Conservation (phyloP, 1,140 invertebrate genomes). For the Patella vulgata region DNA sequence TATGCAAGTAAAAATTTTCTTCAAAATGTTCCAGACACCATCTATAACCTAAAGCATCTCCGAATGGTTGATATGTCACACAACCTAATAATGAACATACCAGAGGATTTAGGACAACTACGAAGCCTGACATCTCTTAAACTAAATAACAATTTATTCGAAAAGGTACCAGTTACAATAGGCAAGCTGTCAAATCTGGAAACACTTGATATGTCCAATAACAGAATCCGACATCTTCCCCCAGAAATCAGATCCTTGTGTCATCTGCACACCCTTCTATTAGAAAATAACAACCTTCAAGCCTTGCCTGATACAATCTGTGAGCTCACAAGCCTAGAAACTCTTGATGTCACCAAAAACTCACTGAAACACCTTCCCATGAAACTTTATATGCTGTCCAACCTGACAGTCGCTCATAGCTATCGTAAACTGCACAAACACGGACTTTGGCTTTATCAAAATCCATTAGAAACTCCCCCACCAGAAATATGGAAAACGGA, state of each 20-base stretch:
- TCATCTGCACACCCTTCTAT: constrained; percentile 44
- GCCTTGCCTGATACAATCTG: constrained; percentile 58
- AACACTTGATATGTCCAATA: constrained; percentile 51
- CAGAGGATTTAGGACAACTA: constrained; percentile 55
- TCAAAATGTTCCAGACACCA: constrained; percentile 48
- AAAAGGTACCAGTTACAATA: constrained; percentile 51
- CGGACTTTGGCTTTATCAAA: constrained; percentile 65
- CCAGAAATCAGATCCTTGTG: constrained; percentile 50
- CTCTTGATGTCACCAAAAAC: constrained; percentile 62
- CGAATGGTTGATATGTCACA: constrained; percentile 59
- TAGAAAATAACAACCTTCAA: constrained; percentile 56
- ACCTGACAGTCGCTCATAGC: constrained; percentile 55
- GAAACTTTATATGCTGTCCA: constrained; percentile 52
- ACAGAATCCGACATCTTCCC: constrained; percentile 52
- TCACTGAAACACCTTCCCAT: constrained; percentile 54
- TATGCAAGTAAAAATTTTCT: constrained; percentile 62
- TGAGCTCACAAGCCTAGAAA: constrained; percentile 54
- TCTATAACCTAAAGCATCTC: constrained; percentile 53
- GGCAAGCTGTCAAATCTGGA: constrained; percentile 46
- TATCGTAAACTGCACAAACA: constrained; percentile 57
- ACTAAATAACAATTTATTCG: constrained; percentile 56
- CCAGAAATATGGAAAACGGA: constrained; percentile 62
- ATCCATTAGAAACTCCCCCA: constrained; percentile 61
- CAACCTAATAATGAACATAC: constrained; percentile 54
- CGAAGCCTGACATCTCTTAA: constrained; percentile 51